These are phyloP conservation scores for Notodonta ziczac DNA, from an alignment of 2,888 invertebrate genomes.

Conservation along the genomic window DNA sequence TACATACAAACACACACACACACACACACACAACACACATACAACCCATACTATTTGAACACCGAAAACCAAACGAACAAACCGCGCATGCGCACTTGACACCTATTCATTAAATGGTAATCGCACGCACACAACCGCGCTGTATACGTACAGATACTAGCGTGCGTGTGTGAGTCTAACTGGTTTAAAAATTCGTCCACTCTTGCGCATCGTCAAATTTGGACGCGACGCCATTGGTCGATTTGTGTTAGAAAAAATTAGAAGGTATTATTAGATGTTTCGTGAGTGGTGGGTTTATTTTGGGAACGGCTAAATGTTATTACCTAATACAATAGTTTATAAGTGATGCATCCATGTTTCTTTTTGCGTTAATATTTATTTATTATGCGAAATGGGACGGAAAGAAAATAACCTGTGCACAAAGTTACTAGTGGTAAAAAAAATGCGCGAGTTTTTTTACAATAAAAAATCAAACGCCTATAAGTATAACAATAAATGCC, in stretches of 20 bases:
- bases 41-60: conserved; percentile 20
- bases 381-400: too few species aligned
- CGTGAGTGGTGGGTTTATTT: conserved; percentile 40
- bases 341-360: too few species aligned
- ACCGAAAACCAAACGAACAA: conserved; percentile 54
- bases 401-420: too few species aligned
- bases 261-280: conserved; percentile 36
- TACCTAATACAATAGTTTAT: background rate
- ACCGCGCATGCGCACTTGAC: conserved; percentile 52
- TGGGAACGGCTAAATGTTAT: conserved; percentile 16
- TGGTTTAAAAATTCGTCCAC: conserved; percentile 68
- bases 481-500: too few species aligned
- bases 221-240: conserved; percentile 55
- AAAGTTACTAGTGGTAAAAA: too few species aligned
- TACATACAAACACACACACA: conserved; percentile 20
- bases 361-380: too few species aligned
- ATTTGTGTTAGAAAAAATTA: conserved; percentile 65
- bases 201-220: conserved; percentile 66
- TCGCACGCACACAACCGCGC: conserved; percentile 49
- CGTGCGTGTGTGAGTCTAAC: conserved; percentile 66
- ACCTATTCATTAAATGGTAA: conserved; percentile 76
- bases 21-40: conserved; percentile 13
- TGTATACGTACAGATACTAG: conserved; percentile 9
- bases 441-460: too few species aligned
- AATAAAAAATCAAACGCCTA: too few species aligned